These are phyloP conservation scores for Cyrtonyx montezumae DNA, from an alignment of 2,113 vertebrate species.

Conservation along the genomic window DNA sequence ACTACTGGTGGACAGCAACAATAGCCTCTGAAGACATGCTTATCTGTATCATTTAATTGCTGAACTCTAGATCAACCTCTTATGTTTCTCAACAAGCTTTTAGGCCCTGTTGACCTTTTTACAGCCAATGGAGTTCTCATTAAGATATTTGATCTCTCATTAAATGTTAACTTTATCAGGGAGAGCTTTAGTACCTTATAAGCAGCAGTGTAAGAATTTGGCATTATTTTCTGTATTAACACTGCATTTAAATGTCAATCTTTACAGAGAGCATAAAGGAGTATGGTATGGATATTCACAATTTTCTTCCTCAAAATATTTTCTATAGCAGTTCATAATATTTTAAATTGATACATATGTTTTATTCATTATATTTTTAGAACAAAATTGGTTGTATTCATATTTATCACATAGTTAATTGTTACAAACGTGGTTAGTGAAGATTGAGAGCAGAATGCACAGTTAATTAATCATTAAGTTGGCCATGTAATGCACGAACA, in stretches of 20 bases:
- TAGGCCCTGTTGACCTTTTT: slow-evolving; percentile 27
- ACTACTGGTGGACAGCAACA: background rate
- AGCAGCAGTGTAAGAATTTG: background rate
- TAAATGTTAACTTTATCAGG: slow-evolving; percentile 15
- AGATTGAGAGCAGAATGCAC: background rate
- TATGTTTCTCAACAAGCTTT: slow-evolving; percentile 15
- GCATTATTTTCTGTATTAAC: background rate
- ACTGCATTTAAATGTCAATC: background rate
- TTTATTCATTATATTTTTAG: background rate
- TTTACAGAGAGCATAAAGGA: background rate
- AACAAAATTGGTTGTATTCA: background rate
- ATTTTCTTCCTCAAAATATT: background rate
- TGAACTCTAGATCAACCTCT: background rate
- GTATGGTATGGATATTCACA: background rate
- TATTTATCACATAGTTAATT: background rate
- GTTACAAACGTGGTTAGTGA: background rate
- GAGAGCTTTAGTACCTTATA: background rate
- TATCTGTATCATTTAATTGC: background rate
- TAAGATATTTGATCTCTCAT: background rate
- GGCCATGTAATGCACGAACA: background rate
- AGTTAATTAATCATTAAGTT: background rate
- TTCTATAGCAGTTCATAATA: background rate
- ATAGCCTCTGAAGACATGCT: background rate
- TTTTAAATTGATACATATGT: background rate
- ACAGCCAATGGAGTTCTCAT: background rate